Evolutionary conservation across 2,888 invertebrate genomes (phyloP).

Genomic region (Drosophila maculinotata): DNA sequence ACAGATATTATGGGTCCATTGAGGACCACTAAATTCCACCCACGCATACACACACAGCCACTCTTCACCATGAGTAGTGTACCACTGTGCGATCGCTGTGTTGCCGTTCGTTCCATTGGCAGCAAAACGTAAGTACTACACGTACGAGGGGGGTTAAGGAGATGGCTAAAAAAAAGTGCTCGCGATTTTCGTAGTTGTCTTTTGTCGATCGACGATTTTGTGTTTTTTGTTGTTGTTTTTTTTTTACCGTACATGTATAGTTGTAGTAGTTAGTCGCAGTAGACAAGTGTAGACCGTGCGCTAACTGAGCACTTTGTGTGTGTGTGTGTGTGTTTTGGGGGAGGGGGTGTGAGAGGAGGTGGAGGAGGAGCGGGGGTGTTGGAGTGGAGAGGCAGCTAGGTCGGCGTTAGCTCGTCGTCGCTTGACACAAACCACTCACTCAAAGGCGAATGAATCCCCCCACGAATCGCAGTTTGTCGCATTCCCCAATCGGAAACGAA

Average conservation of each 20-base stretch:
- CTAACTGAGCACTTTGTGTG: slow-evolving; percentile 7
- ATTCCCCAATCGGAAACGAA: slow-evolving; percentile 27
- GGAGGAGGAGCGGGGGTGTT: slow-evolving; percentile 4
- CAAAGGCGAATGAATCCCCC: slow-evolving; percentile 40
- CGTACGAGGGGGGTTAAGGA: slow-evolving; percentile 28
- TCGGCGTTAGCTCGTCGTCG: slow-evolving; percentile 34
- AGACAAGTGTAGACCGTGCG: slow-evolving; percentile 25
- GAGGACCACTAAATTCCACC: too few species aligned
- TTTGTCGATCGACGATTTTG: slow-evolving; percentile 62
- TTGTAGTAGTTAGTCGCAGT: slow-evolving; percentile 57
- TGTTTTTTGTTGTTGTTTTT: slow-evolving; percentile 33
- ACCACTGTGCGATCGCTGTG: slow-evolving; percentile 52
- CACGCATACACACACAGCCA: too few species aligned
- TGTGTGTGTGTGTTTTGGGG: neutral
- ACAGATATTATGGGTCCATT: too few species aligned
- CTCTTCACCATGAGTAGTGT: neutral
- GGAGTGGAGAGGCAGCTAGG: slow-evolving; percentile 17
- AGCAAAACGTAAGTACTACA: slow-evolving; percentile 53
- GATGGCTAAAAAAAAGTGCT: slow-evolving; percentile 52
- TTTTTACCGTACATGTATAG: slow-evolving; percentile 20
- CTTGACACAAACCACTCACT: slow-evolving; percentile 55
- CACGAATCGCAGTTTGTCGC: slow-evolving; percentile 16
- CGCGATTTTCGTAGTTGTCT: slow-evolving; percentile 69
- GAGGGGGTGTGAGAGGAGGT: slow-evolving; percentile 1
- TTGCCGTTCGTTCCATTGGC: slow-evolving; percentile 46